Percentiles rank a stretch among this genome's conserved stretches.
Conservation (phyloP, 2,888 invertebrate species). For the Pachliopta kotzebuea region DNA sequence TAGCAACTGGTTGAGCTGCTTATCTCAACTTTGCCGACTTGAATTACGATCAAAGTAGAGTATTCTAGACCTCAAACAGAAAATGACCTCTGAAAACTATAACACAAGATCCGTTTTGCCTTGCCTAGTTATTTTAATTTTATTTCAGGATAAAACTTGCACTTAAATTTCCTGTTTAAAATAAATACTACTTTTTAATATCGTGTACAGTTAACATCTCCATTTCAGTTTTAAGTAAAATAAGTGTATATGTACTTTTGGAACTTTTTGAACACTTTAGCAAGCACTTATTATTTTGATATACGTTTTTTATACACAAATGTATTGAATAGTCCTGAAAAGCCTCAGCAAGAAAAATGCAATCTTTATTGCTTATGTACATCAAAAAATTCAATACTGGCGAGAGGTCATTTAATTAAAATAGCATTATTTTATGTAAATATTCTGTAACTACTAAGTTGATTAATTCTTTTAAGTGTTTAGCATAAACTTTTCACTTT, state of each 20-base stretch:
- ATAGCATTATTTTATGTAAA: too few species aligned
- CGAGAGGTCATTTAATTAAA: too few species aligned
- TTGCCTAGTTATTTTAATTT: not conserved
- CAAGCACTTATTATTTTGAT: too few species aligned
- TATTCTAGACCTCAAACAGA: not conserved
- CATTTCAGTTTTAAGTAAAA: not conserved
- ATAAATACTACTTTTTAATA: constrained; percentile 1
- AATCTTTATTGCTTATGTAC: too few species aligned
- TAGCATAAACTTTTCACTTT: too few species aligned
- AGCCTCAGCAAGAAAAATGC: too few species aligned
- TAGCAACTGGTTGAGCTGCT: constrained; percentile 32
- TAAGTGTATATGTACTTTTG: not conserved
- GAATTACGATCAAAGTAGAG: constrained; percentile 37
- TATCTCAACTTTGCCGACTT: constrained; percentile 37
- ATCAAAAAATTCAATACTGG: too few species aligned
- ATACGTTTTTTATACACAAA: too few species aligned
- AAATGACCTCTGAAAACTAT: constrained; percentile 1
- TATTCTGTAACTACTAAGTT: too few species aligned
- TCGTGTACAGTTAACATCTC: not conserved
- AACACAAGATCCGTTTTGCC: not conserved
- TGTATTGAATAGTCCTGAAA: too few species aligned
- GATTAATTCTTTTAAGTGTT: too few species aligned
- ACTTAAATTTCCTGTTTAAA: not conserved
- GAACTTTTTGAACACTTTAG: too few species aligned
- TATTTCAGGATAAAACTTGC: constrained; percentile 7